Conservation (phyloP, 2,113 vertebrate genomes). For the Rhynchopsitta pachyrhyncha region DNA sequence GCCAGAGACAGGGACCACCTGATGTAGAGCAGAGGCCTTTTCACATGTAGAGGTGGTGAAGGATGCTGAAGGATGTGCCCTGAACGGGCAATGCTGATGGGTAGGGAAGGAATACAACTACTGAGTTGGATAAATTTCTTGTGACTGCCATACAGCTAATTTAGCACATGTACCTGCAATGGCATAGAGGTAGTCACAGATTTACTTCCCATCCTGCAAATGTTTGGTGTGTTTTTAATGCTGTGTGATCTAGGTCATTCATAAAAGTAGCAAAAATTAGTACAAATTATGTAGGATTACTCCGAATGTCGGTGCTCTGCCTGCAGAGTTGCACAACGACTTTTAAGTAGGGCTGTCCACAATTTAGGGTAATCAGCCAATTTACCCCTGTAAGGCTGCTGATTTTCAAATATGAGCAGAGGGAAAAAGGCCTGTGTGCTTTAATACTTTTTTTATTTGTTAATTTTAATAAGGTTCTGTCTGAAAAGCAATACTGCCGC, state of each 20-base stretch:
- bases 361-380: not conserved
- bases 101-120: not conserved
- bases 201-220: not conserved
- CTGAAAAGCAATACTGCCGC: not conserved
- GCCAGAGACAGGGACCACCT: not conserved
- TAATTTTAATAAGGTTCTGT: constrained; percentile 21
- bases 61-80: not conserved
- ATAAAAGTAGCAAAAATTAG: not conserved
- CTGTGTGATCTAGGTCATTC: not conserved
- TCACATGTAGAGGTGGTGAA: not conserved
- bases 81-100: not conserved
- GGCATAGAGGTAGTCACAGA: not conserved
- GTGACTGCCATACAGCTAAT: not conserved
- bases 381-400: not conserved
- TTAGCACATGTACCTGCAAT: not conserved
- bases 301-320: not conserved
- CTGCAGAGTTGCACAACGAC: not conserved
- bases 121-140: not conserved
- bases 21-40: not conserved
- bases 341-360: not conserved
- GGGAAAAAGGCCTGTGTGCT: not conserved
- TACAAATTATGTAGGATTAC: not conserved
- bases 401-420: not conserved
- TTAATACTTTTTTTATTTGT: not conserved
- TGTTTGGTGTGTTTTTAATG: not conserved